Evolutionary conservation across 92 coral and sea anemone genomes (phyloP).

Genomic region (Heliopora coerulea): DNA sequence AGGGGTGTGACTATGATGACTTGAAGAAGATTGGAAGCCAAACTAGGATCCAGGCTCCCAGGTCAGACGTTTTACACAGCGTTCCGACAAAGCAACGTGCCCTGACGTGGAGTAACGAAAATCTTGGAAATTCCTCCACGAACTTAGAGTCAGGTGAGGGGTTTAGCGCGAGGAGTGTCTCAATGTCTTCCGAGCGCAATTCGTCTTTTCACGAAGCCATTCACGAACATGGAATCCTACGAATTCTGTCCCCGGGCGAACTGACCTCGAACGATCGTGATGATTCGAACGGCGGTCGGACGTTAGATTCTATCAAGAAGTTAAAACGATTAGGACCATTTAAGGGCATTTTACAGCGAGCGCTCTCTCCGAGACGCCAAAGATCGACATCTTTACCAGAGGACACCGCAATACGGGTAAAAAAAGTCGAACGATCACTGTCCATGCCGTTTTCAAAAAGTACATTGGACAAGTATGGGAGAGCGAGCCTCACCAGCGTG

Average conservation of each 20-base stretch:
- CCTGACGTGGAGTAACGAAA: background rate
- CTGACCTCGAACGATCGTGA: background rate
- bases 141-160: constrained; percentile 26
- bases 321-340: constrained; percentile 25
- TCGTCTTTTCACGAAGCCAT: constrained; percentile 10
- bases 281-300: background rate
- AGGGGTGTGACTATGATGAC: constrained; percentile 37
- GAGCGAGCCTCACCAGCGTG: constrained; percentile 5
- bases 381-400: constrained; percentile 55
- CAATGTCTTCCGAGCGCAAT: constrained; percentile 28
- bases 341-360: constrained; percentile 2
- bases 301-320: constrained; percentile 1
- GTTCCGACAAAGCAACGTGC: background rate
- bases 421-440: constrained; percentile 59
- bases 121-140: background rate
- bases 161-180: constrained; percentile 1
- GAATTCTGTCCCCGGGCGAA: background rate
- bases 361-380: constrained; percentile 32
- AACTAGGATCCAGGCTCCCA: constrained; percentile 5
- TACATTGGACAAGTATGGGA: constrained; percentile 14
- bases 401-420: constrained; percentile 65
- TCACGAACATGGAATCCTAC: background rate
- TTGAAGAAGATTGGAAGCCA: background rate
- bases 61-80: background rate
- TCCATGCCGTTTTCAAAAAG: constrained; percentile 43